Evolutionary conservation across 2,888 invertebrate genomes (phyloP).

Genomic region (Cantharis rufa): DNA sequence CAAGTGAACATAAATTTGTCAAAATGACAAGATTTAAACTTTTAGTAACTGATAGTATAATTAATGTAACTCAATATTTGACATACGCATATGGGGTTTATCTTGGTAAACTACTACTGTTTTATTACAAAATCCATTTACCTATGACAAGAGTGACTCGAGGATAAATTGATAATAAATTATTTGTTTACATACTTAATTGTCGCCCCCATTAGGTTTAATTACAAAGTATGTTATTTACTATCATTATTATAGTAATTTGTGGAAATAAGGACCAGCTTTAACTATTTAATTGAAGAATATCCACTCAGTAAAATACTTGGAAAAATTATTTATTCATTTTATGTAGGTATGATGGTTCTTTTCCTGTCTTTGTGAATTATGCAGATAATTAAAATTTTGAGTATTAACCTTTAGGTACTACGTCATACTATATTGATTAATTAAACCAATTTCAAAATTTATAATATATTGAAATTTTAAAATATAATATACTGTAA

Average conservation of each 20-base stretch:
- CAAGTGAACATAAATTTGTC: neutral
- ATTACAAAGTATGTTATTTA: neutral
- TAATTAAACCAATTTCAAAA: neutral
- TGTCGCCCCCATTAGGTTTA: neutral
- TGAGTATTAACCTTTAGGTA: slow-evolving; percentile 28
- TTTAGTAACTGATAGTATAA: neutral
- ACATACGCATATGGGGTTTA: neutral
- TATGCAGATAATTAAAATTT: slow-evolving; percentile 30
- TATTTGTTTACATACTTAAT: neutral
- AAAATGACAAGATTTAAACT: neutral
- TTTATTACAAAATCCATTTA: slow-evolving; percentile 1
- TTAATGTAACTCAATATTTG: neutral
- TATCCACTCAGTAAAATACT: neutral
- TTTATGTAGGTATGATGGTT: slow-evolving; percentile 19
- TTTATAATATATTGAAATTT: neutral
- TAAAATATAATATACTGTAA: too few species aligned
- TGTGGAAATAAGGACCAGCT: neutral
- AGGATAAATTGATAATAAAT: neutral
- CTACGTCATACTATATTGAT: neutral
- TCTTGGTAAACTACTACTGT: neutral
- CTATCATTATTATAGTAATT: neutral
- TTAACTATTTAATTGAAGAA: neutral
- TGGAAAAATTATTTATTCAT: slow-evolving; percentile 17
- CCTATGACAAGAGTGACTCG: neutral
- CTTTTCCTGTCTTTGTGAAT: slow-evolving; percentile 36